Percentiles rank a stretch among this genome's conserved stretches.
Conservation (phyloP, 2,797 vertebrate species). For the Diplodus puntazzo region DNA sequence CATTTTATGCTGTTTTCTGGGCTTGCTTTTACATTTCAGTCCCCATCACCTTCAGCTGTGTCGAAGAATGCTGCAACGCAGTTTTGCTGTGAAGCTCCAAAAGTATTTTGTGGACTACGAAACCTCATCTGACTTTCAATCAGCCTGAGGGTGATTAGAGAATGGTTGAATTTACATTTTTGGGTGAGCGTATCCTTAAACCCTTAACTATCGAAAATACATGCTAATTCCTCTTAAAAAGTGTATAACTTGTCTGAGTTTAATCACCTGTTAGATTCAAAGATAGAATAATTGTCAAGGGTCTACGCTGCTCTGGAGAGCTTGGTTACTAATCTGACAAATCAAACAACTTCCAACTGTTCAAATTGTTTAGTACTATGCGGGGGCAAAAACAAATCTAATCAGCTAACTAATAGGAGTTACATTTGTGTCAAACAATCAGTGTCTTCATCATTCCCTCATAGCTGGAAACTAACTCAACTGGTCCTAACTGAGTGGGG, state of each 20-base stretch:
- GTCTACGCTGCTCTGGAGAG: constrained; percentile 2
- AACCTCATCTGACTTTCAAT: too few species aligned
- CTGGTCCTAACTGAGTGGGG: constrained; percentile 6
- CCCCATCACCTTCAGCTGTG: too few species aligned
- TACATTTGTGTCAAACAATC: not conserved
- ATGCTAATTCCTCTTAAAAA: not conserved
- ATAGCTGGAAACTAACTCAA: constrained; percentile 23
- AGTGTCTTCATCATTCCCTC: constrained; percentile 8
- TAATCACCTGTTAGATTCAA: constrained; percentile 25
- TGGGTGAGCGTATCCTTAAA: not conserved
- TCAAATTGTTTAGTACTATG: not conserved
- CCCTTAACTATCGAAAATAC: not conserved
- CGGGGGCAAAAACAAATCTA: not conserved
- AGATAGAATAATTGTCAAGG: constrained; percentile 1
- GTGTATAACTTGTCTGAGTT: not conserved
- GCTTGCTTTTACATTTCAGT: too few species aligned
- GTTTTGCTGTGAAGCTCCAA: too few species aligned
- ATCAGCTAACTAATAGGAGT: not conserved
- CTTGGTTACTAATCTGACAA: constrained; percentile 21
- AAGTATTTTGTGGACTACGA: too few species aligned
- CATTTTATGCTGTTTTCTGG: too few species aligned
- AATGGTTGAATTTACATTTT: too few species aligned
- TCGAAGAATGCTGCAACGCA: too few species aligned
- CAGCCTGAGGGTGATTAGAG: too few species aligned
- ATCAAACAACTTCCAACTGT: not conserved